These are phyloP conservation scores for Hirudo medicinalis DNA, from an alignment of 1,140 invertebrate species.

Conservation along the genomic window DNA sequence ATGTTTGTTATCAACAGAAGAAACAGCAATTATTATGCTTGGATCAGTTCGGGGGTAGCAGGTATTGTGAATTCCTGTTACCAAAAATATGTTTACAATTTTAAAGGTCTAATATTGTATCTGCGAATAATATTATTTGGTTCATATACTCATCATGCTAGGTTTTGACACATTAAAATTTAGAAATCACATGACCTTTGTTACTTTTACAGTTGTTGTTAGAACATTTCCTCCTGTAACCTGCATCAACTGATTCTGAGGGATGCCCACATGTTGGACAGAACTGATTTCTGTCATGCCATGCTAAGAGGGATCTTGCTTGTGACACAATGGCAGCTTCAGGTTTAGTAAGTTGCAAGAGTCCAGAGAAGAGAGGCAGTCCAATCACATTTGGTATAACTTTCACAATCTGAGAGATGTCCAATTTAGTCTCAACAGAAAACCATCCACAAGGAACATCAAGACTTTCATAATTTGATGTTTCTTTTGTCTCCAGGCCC, in stretches of 20 bases:
- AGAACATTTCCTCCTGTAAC: slow-evolving; percentile 36
- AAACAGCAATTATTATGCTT: slow-evolving; percentile 47
- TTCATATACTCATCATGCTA: too few species aligned
- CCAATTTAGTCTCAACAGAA: slow-evolving; percentile 30
- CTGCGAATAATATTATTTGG: too few species aligned
- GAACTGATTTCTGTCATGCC: slow-evolving; percentile 41
- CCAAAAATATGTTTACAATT: slow-evolving; percentile 2
- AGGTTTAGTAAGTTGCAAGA: slow-evolving; percentile 28
- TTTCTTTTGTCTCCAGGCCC: background rate
- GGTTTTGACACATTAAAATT: background rate
- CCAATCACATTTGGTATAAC: slow-evolving; percentile 25
- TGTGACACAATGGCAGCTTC: slow-evolving; percentile 37
- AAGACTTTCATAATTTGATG: slow-evolving; percentile 7
- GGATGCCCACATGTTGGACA: slow-evolving; percentile 42
- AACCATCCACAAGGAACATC: slow-evolving; percentile 28
- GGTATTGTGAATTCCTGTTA: slow-evolving; percentile 37
- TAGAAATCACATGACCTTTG: slow-evolving; percentile 28
- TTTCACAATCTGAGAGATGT: slow-evolving; percentile 24
- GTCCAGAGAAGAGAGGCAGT: slow-evolving; percentile 27
- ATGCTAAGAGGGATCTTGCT: slow-evolving; percentile 41
- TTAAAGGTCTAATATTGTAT: background rate
- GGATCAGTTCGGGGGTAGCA: slow-evolving; percentile 43
- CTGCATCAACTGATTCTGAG: slow-evolving; percentile 34
- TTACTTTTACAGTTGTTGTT: slow-evolving; percentile 33
- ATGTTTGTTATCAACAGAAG: slow-evolving; percentile 39